Evolutionary conservation across 2,888 invertebrate genomes (phyloP).

Genomic region (Oscheius sp.): DNA sequence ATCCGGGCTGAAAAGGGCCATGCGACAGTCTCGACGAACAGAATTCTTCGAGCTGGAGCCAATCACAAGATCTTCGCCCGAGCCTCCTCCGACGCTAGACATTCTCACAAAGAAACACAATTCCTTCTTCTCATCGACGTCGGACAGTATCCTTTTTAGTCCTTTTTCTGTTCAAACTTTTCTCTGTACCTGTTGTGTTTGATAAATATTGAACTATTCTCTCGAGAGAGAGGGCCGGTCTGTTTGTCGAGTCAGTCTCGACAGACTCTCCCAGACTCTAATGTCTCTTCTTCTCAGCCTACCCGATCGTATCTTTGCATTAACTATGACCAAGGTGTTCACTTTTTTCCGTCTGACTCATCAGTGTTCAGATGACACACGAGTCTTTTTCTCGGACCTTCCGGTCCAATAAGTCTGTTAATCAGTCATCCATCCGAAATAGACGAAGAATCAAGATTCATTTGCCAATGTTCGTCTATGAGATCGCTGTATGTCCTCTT

Average conservation of each 20-base stretch:
- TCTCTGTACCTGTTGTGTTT: constrained; percentile 2
- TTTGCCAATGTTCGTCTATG: neutral
- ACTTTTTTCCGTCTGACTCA: neutral
- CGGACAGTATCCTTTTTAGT: constrained; percentile 57
- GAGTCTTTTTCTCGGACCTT: neutral
- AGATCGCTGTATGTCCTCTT: constrained; percentile 3
- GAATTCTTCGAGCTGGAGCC: constrained; percentile 44
- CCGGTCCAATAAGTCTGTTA: neutral
- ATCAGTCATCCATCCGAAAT: neutral
- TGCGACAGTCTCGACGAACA: constrained; percentile 54
- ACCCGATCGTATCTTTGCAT: neutral
- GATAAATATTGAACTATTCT: constrained; percentile 14
- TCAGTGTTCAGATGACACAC: neutral
- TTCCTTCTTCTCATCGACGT: constrained; percentile 61
- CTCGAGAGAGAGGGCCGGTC: neutral
- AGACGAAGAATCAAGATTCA: constrained; percentile 14
- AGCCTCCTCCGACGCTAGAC: constrained; percentile 45
- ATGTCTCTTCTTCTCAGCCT: neutral
- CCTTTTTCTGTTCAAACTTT: constrained; percentile 3
- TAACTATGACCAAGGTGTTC: constrained; percentile 1
- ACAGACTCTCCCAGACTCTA: neutral
- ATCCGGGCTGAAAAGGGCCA: constrained; percentile 50
- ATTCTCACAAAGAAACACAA: constrained; percentile 55
- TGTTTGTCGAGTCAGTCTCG: constrained; percentile 1
- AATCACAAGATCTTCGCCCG: constrained; percentile 49